Percentiles rank a stretch among this genome's conserved stretches.
Evolutionary conservation across 2,888 invertebrate species (phyloP).

Genomic region (Gymnosoma rotundatum): DNA sequence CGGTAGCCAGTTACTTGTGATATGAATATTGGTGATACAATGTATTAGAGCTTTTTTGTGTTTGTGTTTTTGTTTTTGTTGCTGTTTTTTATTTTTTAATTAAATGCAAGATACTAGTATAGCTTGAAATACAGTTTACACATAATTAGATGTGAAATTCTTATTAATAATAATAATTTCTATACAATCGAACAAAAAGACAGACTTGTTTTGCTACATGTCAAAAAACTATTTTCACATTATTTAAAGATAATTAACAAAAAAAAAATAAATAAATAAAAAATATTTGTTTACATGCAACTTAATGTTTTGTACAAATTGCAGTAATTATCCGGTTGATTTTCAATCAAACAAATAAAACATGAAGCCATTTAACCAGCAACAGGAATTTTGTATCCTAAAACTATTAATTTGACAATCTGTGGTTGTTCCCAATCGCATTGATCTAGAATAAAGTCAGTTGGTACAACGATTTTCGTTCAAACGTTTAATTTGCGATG

Average conservation of each 20-base stretch:
- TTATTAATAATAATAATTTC: conserved; percentile 16
- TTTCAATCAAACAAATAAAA: too few relatives aligned
- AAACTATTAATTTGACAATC: too few relatives aligned
- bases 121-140: conserved; percentile 9
- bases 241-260: not conserved
- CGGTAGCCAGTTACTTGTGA: not conserved
- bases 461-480: too few relatives aligned
- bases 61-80: not conserved
- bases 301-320: not conserved
- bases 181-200: not conserved
- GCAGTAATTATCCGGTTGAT: too few relatives aligned
- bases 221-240: not conserved
- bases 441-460: too few relatives aligned
- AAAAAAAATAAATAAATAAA: too few relatives aligned
- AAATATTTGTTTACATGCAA: too few relatives aligned
- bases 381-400: too few relatives aligned
- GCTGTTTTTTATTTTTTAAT: not conserved
- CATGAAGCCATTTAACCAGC: too few relatives aligned
- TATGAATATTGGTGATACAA: not conserved
- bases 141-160: conserved; percentile 16
- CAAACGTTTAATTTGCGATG: too few relatives aligned
- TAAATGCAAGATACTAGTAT: conserved; percentile 2
- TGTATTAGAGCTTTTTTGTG: conserved; percentile 18
- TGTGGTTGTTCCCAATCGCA: too few relatives aligned
- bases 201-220: not conserved